Evolutionary conservation across 2,113 vertebrate genomes (phyloP).

Genomic region (Triplophysa dalaica): DNA sequence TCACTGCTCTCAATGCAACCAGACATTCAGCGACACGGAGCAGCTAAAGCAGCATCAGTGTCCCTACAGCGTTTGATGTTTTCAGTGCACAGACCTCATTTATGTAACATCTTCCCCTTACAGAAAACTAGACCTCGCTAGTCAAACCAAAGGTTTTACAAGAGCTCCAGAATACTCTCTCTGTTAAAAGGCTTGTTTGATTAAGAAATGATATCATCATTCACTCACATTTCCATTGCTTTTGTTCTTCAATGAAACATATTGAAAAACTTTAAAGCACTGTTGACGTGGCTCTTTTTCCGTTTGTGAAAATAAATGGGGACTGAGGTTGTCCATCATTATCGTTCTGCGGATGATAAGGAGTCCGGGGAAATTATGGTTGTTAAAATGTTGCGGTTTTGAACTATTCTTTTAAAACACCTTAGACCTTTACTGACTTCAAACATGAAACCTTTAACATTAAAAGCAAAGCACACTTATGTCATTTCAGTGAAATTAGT

Average conservation of each 20-base stretch:
- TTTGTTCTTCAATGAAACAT: no score
- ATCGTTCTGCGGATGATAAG: no score
- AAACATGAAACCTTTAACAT: not conserved
- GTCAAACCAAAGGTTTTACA: not conserved
- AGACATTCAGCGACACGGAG: constrained; percentile 75
- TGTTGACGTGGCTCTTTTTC: no score
- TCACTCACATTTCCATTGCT: no score
- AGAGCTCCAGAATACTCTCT: no score
- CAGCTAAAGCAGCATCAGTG: constrained; percentile 76
- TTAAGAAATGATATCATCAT: no score
- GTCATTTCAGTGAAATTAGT: not conserved
- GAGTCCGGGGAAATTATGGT: no score
- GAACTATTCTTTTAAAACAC: not conserved
- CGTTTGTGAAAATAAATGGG: no score
- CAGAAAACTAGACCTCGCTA: not conserved
- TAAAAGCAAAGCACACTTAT: constrained; percentile 7
- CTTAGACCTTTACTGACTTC: not conserved
- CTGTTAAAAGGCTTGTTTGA: no score
- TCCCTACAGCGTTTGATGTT: constrained; percentile 59
- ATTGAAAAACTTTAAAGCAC: no score
- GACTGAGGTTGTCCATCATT: no score
- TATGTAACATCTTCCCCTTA: not conserved
- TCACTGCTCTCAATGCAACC: constrained; percentile 77
- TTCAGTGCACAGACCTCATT: not conserved
- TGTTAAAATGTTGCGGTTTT: no score